Evolutionary conservation across 2,888 invertebrate species (phyloP), one percentile per base, ranked within the genome.

Genomic region (Mechanitis messenoides): DNA sequence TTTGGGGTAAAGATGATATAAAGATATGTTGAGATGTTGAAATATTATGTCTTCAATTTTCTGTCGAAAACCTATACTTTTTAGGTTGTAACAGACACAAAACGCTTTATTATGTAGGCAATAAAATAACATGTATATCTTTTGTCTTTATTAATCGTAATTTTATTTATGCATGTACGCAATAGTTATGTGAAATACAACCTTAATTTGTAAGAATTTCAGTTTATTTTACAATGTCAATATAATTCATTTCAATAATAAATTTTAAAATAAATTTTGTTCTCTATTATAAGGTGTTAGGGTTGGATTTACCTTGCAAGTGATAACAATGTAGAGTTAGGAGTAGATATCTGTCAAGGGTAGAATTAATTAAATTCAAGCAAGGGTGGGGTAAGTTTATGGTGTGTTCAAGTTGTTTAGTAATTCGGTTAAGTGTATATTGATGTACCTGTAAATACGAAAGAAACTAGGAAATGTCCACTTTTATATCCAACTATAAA

Each of bases 301-400:
- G 31, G 31, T 50, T 31, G 50, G 7, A 11, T 50, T 50, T 50
- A 2, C 31, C 31, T 50, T 50, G 31, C 7, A 50, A 9, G 31
- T 7, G 3, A 50, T 9, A 50, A 50, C 50, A 50, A 50, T 50
- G 31, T 50, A 31, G 50, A 50, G 31, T 50, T 50, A 50, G 50
- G 31, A 47, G 35, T 47, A 31, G 57, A 60, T 64, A 63, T 67
- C 69, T 70, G 70, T 70, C 69, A 68, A 69, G 71, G 71, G 69
- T 59, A 66, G 64, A 66, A 68, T 70, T 70, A 70, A 71, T 71
- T 69, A 71, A 71, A 67, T 65, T 64, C 60, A 61, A 63, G 63
- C 55, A 56, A 61, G 63, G 66, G 65, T 58, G 62, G 62, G 64
- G 66, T 58, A 46, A 58, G 61, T 68, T 68, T 68, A 68, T 67